Base-by-base conservation (phyloP, 1,140 invertebrate species). In the Zaprionus nigranus region DNA sequence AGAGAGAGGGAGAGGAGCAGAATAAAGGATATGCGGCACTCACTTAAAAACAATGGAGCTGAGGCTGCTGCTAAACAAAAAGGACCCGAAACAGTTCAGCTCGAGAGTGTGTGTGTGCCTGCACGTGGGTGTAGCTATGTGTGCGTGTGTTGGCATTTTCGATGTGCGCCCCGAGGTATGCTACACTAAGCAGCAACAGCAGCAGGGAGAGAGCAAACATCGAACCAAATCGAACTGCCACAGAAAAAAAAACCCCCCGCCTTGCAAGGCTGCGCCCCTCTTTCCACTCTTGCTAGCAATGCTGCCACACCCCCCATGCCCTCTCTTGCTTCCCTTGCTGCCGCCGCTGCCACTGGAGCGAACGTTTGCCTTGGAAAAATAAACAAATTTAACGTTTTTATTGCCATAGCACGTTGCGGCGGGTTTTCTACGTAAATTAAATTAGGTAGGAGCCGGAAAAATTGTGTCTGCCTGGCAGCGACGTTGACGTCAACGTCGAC, bases 341-440 rank as follows among this genome's bases (percentile, higher is more conserved):
- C 38, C n/a, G 13, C 28, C 5, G 38, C 38, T 20, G 17, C 46
- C 20, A 24, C 46, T 51, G 20, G 20, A 51, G 1, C 20, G 20
- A 51, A 17, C 46, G 46, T 51, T 51, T 30, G 76, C 62, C 67
- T 67, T 75, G 69, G 74, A 85, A 90, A 90, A 90, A 90, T 90
- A 90, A 90, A 90, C 85, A 90, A 90, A 90, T 90, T 90, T 90
- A 85, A 85, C 85, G 86, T 78, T 90, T 90, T 90, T 90, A 90
- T 90, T 90, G 85, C 85, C 79, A 61, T 67, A 75, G 85, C 81
- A 90, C 84, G 81, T 85, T 88, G 85, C 79, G 78, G 63, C 24
- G 71, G 70, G 58, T 62, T 70, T 83, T 88, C 79, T 85, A 81
- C 81, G 85, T 82, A 90, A 90, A 90, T 90, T 90, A 90, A 90